Evolutionary conservation across 2,888 invertebrate genomes (phyloP), one percentile per base, ranked within the genome.

Genomic region (Himalopsyche japonica): DNA sequence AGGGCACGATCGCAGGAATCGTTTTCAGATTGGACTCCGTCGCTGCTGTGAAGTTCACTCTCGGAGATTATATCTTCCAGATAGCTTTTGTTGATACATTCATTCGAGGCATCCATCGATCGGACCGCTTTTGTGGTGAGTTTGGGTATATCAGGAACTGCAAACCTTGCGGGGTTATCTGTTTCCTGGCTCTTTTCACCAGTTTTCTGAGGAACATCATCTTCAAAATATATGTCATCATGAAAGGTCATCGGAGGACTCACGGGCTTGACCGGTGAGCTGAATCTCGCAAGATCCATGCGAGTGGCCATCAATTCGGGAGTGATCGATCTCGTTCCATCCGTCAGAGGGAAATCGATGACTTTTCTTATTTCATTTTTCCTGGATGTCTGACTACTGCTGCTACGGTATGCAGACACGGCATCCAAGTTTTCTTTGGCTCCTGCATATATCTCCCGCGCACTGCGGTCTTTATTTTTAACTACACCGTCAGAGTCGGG

Each of bases 11-110:
- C n/a, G 57, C 43, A 30, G 48, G 34, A 57, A 24, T 85, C 84
- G 6, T 37, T 81, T 47, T 85, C 85, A 20, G 84, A 82, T 24
- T 83, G 78, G 0, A 20, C 81, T 1, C 79, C 84, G 4, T 87
- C 87, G 18, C 86, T 87, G 78, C 87, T 87, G 64, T 87, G 86
- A n/a, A 83, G 49, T 37, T 87, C 87, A 32, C 87, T 87, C 37
- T 87, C 87, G 7, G 87, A 87, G 18, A 87, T 82, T 18, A 87
- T 87, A 24, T 87, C 87, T 79, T 87, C 87, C 8, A 87, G 47
- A 76, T 57, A 57, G 20, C 83, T 70, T 47, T 79, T 82, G 20
- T 82, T 80, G 3, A 83, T 30, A 4, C 79, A 48, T 27, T 82
- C 84, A 18, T 82, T 81, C 3, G 76, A 7, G 15, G 7, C 20